Evolutionary conservation across 2,888 invertebrate genomes (phyloP).

Genomic region (Lasioglossum vierecki): DNA sequence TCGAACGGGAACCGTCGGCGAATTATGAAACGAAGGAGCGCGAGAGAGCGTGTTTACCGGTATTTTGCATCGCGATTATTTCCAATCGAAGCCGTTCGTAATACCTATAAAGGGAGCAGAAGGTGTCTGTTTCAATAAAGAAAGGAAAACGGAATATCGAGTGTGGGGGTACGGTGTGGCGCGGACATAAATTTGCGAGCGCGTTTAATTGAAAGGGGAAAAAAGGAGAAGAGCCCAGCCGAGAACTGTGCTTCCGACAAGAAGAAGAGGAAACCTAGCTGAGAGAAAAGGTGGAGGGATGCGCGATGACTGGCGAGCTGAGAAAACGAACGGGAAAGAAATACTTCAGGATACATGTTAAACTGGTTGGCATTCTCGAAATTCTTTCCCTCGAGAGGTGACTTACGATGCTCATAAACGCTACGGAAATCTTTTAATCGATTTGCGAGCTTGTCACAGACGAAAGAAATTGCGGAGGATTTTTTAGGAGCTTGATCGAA

Average conservation of each 20-base stretch:
- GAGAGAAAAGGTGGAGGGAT: constrained; percentile 15
- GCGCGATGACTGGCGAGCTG: constrained; percentile 14
- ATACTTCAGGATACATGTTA: constrained; percentile 13
- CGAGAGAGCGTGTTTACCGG: constrained; percentile 20
- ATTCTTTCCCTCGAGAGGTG: constrained; percentile 52
- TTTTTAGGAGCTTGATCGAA: background rate
- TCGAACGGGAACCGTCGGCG: background rate
- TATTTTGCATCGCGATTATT: constrained; percentile 63
- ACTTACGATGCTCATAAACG: background rate
- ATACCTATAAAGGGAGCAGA: constrained; percentile 52
- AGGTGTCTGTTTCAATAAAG: constrained; percentile 74
- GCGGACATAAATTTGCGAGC: constrained; percentile 82
- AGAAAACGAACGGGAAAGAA: constrained; percentile 31
- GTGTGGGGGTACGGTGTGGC: constrained; percentile 69
- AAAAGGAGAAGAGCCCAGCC: constrained; percentile 65
- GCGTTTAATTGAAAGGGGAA: constrained; percentile 83
- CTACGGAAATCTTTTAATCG: constrained; percentile 3
- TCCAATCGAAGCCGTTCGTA: constrained; percentile 45
- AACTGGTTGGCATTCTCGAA: constrained; percentile 71
- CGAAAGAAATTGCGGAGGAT: background rate
- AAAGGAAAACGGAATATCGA: constrained; percentile 77
- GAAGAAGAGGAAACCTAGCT: constrained; percentile 48
- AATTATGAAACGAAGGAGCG: constrained; percentile 37
- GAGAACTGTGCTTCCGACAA: constrained; percentile 50
- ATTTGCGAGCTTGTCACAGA: background rate